A percentile compares a stretch with the other conserved stretches of the same genome.
phyloP scores from a whole-genome alignment of 1,140 invertebrate species.

The Hylaeus volcanicus region DNA sequence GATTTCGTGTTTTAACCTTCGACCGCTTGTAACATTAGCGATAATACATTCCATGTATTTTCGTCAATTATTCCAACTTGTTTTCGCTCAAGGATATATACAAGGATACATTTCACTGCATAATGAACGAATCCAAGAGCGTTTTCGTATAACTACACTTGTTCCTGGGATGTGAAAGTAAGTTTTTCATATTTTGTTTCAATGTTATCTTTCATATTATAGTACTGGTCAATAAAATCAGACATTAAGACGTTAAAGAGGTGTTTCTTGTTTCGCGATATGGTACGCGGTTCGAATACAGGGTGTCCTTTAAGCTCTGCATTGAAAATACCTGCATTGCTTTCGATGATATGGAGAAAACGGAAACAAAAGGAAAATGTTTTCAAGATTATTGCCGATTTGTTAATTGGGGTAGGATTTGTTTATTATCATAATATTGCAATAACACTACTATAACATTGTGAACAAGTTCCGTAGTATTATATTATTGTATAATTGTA shows the following conservation, averaged over 20 bases:
- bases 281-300: neutral
- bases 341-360: no score
- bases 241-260: neutral
- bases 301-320: no score
- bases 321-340: no score
- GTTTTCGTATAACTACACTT: neutral
- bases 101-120: neutral
- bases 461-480: no score
- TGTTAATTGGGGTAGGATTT: no score
- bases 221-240: neutral
- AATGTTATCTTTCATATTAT: neutral
- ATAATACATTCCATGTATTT: neutral
- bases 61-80: neutral
- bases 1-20: neutral
- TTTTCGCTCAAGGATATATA: neutral
- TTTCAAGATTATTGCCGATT: no score
- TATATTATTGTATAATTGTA: no score
- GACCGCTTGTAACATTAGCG: neutral
- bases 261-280: neutral
- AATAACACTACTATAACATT: no score
- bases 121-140: neutral
- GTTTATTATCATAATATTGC: no score
- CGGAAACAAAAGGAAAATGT: no score
- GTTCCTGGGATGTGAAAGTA: neutral
- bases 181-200: neutral